phyloP scores from a whole-genome alignment of 2,888 invertebrate species.

The Chymomyza caudatula region DNA sequence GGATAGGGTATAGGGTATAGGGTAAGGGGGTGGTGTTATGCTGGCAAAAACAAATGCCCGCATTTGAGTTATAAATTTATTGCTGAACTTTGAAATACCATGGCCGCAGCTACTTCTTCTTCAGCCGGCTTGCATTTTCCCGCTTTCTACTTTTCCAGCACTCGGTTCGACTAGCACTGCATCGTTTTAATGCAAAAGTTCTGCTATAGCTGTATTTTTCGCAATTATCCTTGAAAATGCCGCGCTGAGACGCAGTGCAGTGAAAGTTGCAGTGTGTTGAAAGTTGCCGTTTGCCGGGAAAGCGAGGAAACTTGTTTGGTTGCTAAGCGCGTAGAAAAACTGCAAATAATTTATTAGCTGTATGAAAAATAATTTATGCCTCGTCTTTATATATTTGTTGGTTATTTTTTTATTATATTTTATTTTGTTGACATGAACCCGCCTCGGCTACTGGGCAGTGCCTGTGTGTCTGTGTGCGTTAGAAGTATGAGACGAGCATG shows the following conservation, averaged over 20 bases:
- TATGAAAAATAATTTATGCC: constrained; percentile 61
- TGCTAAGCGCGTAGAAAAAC: constrained; percentile 10
- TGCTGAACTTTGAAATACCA: constrained; percentile 67
- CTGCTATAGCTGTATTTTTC: constrained; percentile 43
- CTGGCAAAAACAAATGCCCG: constrained; percentile 36
- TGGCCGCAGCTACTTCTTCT: constrained; percentile 40
- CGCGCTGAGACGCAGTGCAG: constrained; percentile 30
- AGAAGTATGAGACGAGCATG: background rate
- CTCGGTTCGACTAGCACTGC: background rate
- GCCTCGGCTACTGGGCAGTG: background rate
- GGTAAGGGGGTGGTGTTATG: too few relatives aligned
- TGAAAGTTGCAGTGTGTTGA: constrained; percentile 35
- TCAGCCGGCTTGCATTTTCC: constrained; percentile 5
- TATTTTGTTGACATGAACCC: background rate
- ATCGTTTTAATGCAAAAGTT: constrained; percentile 50
- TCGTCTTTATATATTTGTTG: constrained; percentile 23
- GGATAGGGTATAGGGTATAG: constrained; percentile 16
- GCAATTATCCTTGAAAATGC: constrained; percentile 64
- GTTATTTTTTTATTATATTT: background rate
- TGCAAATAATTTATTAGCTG: constrained; percentile 68
- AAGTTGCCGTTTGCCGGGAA: constrained; percentile 48
- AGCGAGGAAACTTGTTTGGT: constrained; percentile 2
- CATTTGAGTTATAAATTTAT: constrained; percentile 60
- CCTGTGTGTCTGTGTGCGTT: background rate
- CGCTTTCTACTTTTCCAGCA: background rate